These are phyloP conservation scores for Drosophila peninsularis DNA, from an alignment of 2,888 invertebrate genomes.

Conservation along the genomic window DNA sequence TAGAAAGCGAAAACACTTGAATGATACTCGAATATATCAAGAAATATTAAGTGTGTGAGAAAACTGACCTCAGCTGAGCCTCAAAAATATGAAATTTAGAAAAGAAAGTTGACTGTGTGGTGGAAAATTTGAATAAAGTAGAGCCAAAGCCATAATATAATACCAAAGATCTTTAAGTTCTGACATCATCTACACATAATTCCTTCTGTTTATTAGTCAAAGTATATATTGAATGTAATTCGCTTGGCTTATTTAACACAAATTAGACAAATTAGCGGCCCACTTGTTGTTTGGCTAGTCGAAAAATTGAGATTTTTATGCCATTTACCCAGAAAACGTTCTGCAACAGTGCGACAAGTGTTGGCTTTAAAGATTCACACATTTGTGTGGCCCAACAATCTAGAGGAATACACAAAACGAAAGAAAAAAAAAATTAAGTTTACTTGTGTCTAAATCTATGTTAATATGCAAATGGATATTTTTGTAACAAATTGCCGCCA, in stretches of 20 bases:
- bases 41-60: constrained; percentile 26
- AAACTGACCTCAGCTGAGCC: constrained; percentile 18
- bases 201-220: neutral
- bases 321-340: constrained; percentile 13
- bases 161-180: too few species aligned
- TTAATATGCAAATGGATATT: constrained; percentile 60
- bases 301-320: constrained; percentile 41
- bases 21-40: constrained; percentile 6
- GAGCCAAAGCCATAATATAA: too few species aligned
- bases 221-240: constrained; percentile 8
- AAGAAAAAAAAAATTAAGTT: neutral
- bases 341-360: constrained; percentile 30
- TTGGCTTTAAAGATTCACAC: constrained; percentile 48
- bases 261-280: constrained; percentile 36
- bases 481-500: constrained; percentile 74
- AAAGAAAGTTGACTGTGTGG: constrained; percentile 3
- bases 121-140: too few species aligned
- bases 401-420: constrained; percentile 16
- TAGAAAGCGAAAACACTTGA: constrained; percentile 51
- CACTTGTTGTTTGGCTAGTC: constrained; percentile 28
- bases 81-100: neutral
- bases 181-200: neutral
- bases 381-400: constrained; percentile 14
- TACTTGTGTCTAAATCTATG: constrained; percentile 18
- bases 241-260: constrained; percentile 13